phyloP scores from a whole-genome alignment of 2,113 vertebrate species.

The Macaca nemestrina region DNA sequence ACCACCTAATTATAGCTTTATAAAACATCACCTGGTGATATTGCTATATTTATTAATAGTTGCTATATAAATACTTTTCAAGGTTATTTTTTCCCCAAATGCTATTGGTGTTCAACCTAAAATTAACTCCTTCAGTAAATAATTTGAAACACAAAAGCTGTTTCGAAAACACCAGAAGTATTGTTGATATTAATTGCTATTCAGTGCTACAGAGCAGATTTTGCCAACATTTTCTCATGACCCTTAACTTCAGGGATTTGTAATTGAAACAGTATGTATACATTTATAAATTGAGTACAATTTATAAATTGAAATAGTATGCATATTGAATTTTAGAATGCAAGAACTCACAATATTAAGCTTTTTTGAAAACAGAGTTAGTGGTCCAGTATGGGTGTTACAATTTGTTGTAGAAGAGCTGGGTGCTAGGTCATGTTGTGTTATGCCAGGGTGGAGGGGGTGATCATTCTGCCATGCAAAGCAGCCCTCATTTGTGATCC shows the following conservation, averaged over 20 bases:
- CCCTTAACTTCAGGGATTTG: neutral
- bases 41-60: constrained; percentile 3
- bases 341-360: neutral
- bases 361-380: neutral
- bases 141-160: neutral
- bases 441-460: neutral
- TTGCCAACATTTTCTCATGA: neutral
- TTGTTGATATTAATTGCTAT: neutral
- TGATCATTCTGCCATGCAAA: neutral
- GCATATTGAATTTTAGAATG: neutral
- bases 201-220: neutral
- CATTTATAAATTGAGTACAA: too few species aligned
- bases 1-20: constrained; percentile 20
- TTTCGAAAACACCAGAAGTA: neutral
- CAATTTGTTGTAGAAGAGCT: neutral
- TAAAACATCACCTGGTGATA: neutral
- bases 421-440: neutral
- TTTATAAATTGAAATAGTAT: neutral
- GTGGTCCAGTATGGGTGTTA: neutral
- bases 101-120: neutral
- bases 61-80: neutral
- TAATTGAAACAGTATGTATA: neutral
- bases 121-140: constrained; percentile 40
- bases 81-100: neutral
- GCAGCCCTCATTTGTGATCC: neutral